Evolutionary conservation across 2,888 invertebrate genomes (phyloP).

Genomic region (Patella pellucida): DNA sequence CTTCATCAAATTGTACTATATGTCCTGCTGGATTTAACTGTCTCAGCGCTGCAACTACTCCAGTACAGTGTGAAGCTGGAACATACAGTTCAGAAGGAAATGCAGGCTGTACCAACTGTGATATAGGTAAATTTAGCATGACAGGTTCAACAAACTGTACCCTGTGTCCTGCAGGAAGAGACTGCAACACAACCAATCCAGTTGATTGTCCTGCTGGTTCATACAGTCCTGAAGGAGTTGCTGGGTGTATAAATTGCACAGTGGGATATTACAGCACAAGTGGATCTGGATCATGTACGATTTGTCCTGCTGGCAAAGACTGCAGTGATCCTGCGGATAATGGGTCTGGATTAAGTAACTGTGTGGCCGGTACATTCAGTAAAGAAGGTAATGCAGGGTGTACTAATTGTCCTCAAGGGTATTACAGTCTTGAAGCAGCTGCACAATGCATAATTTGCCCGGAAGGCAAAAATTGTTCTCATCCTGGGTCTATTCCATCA

Average conservation of each 20-base stretch:
- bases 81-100: conserved; percentile 43
- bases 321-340: conserved; percentile 32
- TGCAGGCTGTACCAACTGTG: conserved; percentile 36
- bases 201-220: conserved; percentile 36
- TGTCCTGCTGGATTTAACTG: conserved; percentile 39
- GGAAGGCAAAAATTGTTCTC: conserved; percentile 48
- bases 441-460: conserved; percentile 50
- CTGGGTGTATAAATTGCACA: conserved; percentile 29
- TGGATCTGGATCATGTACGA: conserved; percentile 28
- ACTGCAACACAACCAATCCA: conserved; percentile 8
- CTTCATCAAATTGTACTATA: conserved; percentile 13
- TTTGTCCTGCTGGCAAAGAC: conserved; percentile 35
- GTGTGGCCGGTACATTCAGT: conserved; percentile 53
- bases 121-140: conserved; percentile 8
- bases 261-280: conserved; percentile 31
- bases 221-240: conserved; percentile 36
- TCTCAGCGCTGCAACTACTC: conserved; percentile 21
- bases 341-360: conserved; percentile 12
- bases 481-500: conserved; percentile 41
- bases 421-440: conserved; percentile 46
- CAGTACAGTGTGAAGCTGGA: conserved; percentile 34
- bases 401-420: conserved; percentile 45
- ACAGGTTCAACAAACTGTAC: conserved; percentile 13
- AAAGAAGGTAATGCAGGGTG: conserved; percentile 52
- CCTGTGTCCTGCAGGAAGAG: conserved; percentile 19